Percentiles rank a stretch among this genome's conserved stretches.
These are phyloP conservation scores for Upupa epops DNA, from an alignment of 2,113 vertebrate species.

Conservation along the genomic window DNA sequence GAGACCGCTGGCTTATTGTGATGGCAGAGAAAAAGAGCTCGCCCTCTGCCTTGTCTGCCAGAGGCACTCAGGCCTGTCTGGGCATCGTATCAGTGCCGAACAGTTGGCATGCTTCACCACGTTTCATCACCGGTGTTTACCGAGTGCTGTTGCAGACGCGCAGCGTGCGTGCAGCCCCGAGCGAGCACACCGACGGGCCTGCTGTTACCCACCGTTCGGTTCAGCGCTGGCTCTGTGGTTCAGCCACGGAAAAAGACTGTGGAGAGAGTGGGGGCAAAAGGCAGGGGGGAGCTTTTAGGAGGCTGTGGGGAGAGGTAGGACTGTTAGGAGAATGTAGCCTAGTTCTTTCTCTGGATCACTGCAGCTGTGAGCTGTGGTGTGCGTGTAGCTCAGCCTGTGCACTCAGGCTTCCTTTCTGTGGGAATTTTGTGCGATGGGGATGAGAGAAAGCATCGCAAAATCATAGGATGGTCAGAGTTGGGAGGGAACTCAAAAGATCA, in stretches of 20 bases:
- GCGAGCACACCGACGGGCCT: neutral
- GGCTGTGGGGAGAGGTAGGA: neutral
- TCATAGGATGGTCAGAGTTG: no score
- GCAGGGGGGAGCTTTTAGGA: neutral
- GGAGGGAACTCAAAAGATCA: no score
- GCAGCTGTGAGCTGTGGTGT: neutral
- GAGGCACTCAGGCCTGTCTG: slow-evolving; percentile 23
- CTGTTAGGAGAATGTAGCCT: neutral
- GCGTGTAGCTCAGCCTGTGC: neutral
- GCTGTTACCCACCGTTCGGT: neutral
- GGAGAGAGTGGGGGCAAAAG: neutral
- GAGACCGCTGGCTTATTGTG: slow-evolving; percentile 24
- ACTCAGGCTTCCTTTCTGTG: neutral
- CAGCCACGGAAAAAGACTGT: neutral
- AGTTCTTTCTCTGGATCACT: neutral
- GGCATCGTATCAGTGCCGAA: slow-evolving; percentile 15
- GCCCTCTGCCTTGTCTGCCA: slow-evolving; percentile 26
- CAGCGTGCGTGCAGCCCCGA: neutral
- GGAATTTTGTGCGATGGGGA: neutral
- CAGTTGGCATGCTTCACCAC: slow-evolving; percentile 29
- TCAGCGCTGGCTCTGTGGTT: neutral
- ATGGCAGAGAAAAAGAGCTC: slow-evolving; percentile 52
- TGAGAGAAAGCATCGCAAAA: neutral
- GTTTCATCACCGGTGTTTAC: slow-evolving; percentile 28
- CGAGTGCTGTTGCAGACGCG: neutral